Base-by-base conservation (phyloP, 2,888 invertebrate genomes). In the Stictocephala bisonia region DNA sequence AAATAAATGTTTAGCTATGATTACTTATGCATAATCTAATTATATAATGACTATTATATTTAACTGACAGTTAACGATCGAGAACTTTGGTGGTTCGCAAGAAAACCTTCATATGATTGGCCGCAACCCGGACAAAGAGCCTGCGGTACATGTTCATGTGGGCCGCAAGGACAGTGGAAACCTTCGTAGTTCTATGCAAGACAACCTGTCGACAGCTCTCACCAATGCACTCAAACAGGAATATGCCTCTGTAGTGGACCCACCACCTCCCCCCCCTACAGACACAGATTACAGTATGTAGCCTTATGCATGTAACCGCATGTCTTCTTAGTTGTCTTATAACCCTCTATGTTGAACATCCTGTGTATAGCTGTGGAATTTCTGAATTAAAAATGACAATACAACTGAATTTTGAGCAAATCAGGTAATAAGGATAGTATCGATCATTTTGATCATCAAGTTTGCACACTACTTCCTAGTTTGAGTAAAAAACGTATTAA, bases 31-130 rank as follows among this genome's bases (percentile, higher is more conserved):
- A n/a, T n/a, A n/a, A n/a, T 27, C 15, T 60, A 4, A 29, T 18
- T n/a, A 67, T 40, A 20, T 27, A 31, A 56, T 27, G 27, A 51
- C 29, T 56, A 20, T 51, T 11, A 24, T 11, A 68, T 66, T 53
- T 26, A 40, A 35, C 75, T 64, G 22, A n/a, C 82, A 95, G 84
- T 86, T 96, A 79, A 96, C 95, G 0, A 93, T 95, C 71, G 96
- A 96, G 86, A 96, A 96, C 86, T 95, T 96, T 84, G 95, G 96
- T 56, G 96, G 96, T 72, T 94, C 94, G 78, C 95, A 95, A 86
- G 95, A 96, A 84, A 91, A 95, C 80, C 84, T 95, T 79, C 93
- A 94, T 85, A 93, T 93, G 83, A 90, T 94, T 51, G 94, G 94
- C 0, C 87, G 91, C 74, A 93, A 93, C 85, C 93, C 92, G 0